phyloP scores from a whole-genome alignment of 2,888 invertebrate species.

The Odontocolon sp. region DNA sequence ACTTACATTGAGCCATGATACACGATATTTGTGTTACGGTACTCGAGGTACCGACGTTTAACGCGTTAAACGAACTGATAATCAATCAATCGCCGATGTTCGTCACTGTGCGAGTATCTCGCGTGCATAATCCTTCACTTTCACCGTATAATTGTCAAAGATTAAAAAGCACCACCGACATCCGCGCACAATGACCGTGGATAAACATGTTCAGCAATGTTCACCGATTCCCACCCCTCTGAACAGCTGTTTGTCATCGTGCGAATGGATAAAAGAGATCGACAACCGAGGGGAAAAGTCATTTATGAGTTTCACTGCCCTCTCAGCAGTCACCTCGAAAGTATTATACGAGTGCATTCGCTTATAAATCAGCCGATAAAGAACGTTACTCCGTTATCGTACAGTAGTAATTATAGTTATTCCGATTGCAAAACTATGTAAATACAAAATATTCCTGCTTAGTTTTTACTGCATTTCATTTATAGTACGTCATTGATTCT shows the following conservation, averaged over 20 bases:
- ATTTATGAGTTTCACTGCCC: background rate
- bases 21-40: background rate
- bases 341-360: background rate
- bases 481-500: no score
- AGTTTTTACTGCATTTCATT: no score
- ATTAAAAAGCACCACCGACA: slow-evolving; percentile 26
- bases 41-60: background rate
- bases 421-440: no score
- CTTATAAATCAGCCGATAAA: slow-evolving; percentile 25
- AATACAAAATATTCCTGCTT: no score
- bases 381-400: no score
- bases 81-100: slow-evolving; percentile 6
- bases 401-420: no score
- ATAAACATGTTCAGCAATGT: slow-evolving; percentile 57
- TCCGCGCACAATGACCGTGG: slow-evolving; percentile 34
- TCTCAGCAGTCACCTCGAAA: background rate
- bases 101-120: background rate
- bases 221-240: slow-evolving; percentile 26
- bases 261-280: slow-evolving; percentile 4
- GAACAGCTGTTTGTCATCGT: slow-evolving; percentile 52
- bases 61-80: slow-evolving; percentile 1
- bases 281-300: background rate
- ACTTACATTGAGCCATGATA: slow-evolving; percentile 84
- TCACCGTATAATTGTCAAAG: slow-evolving; percentile 31
- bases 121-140: slow-evolving; percentile 24